phyloP scores from a whole-genome alignment of 2,113 vertebrate genomes.

The Halichoerus grypus region DNA sequence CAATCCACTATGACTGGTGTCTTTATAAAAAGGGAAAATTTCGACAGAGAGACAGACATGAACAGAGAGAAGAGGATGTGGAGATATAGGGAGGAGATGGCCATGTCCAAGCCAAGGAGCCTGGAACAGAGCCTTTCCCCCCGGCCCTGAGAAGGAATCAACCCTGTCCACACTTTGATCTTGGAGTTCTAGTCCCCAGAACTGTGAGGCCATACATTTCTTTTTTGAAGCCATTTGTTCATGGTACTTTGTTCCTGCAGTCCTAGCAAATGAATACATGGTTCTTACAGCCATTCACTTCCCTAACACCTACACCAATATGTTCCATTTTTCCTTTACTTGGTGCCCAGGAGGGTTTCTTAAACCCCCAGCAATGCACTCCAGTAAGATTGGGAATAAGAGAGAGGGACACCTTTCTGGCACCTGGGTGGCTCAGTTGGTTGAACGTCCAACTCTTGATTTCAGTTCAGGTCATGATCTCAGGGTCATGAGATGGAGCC shows the following conservation, averaged over 20 bases:
- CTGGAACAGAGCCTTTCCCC: background rate
- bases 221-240: background rate
- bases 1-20: background rate
- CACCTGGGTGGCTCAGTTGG: background rate
- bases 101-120: background rate
- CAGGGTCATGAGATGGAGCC: background rate
- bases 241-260: background rate
- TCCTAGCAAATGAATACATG: background rate
- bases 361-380: background rate
- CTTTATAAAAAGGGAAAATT: background rate
- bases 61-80: background rate
- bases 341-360: background rate
- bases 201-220: background rate
- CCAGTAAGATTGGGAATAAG: background rate
- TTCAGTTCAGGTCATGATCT: background rate
- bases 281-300: background rate
- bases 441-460: background rate
- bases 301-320: background rate
- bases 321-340: background rate
- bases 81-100: background rate
- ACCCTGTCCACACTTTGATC: background rate
- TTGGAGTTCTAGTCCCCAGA: background rate
- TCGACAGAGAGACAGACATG: background rate
- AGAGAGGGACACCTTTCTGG: background rate
- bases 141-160: background rate